phyloP scores from a whole-genome alignment of 1,140 invertebrate genomes.

The Ceratoteleas bidentatus region DNA sequence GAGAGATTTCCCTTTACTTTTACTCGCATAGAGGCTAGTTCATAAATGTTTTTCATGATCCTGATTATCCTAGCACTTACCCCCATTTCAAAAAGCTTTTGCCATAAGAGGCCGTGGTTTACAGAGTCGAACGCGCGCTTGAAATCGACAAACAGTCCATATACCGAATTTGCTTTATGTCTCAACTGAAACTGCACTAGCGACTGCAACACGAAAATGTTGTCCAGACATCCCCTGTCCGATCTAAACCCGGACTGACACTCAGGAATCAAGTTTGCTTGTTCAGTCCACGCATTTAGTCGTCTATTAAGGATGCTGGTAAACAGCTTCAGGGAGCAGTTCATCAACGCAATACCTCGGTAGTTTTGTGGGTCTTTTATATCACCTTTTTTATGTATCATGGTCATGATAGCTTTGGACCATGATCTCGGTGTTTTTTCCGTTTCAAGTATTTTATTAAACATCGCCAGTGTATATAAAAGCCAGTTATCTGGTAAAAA shows the following conservation, averaged over 20 bases:
- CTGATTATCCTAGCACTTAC: slow-evolving; percentile 2
- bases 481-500: no score
- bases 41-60: not conserved
- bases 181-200: slow-evolving; percentile 1
- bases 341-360: no score
- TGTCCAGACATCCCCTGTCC: not conserved
- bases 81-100: not conserved
- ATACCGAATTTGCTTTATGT: not conserved
- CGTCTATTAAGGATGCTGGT: not conserved
- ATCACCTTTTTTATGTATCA: no score
- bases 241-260: not conserved
- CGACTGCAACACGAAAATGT: slow-evolving; percentile 2
- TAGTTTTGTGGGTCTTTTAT: no score
- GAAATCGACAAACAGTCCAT: not conserved
- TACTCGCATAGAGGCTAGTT: not conserved
- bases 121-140: not conserved
- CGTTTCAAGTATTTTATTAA: no score
- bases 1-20: not conserved
- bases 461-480: no score
- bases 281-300: not conserved
- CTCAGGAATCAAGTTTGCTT: not conserved
- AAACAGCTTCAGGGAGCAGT: no score
- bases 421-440: no score
- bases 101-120: not conserved
- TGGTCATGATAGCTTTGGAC: no score